These are phyloP conservation scores for Harlomillsia oculata DNA, from an alignment of 1,140 invertebrate species.

Conservation along the genomic window DNA sequence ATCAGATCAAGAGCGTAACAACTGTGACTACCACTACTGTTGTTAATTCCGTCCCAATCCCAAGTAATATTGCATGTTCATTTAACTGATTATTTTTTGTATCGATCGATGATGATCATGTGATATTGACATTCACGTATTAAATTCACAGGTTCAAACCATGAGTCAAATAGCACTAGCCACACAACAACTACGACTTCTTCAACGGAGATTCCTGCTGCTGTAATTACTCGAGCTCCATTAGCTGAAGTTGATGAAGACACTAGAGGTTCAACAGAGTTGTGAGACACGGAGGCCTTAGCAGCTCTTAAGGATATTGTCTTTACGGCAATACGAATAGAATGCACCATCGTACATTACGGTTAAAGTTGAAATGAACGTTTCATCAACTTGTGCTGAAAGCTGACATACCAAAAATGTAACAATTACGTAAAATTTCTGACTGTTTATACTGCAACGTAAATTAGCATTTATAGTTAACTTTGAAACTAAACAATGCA, in stretches of 20 bases:
- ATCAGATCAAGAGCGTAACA: conserved; percentile 26
- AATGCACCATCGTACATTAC: no score
- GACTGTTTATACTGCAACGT: no score
- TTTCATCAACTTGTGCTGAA: no score
- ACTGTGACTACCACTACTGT: conserved; percentile 26
- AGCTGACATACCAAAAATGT: no score
- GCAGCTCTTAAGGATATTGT: no score
- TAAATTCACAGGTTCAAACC: neutral
- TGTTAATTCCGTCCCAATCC: conserved; percentile 21
- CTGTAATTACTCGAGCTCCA: conserved; percentile 1
- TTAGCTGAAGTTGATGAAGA: conserved; percentile 1
- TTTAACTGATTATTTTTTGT: neutral
- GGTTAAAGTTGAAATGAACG: no score
- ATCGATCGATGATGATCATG: neutral
- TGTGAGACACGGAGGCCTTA: no score
- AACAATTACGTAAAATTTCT: no score
- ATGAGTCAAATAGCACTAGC: neutral
- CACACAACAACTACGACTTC: neutral
- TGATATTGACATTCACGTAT: neutral
- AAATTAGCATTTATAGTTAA: no score
- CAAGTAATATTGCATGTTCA: neutral
- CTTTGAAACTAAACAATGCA: no score
- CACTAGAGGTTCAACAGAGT: neutral
- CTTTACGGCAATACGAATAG: no score
- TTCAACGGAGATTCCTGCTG: neutral